Percentiles rank a stretch among this genome's conserved stretches.
These are phyloP conservation scores for Zapornia atra DNA, from an alignment of 2,113 vertebrate species.

Conservation along the genomic window DNA sequence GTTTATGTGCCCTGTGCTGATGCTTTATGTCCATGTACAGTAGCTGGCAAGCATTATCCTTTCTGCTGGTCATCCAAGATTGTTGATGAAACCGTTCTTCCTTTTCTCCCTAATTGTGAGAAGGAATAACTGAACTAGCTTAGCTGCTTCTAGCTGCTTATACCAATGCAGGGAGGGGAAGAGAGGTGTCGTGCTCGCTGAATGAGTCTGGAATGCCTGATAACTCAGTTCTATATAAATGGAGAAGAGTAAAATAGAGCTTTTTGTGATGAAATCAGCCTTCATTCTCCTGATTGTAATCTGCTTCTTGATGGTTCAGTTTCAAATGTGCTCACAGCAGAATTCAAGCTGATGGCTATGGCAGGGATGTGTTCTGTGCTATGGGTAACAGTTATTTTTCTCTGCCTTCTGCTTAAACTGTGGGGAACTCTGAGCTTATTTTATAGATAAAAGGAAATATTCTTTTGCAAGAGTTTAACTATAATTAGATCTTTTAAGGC, in stretches of 20 bases:
- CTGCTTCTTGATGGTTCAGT: not conserved
- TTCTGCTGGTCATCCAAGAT: not conserved
- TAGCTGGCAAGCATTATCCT: not conserved
- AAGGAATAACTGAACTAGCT: not conserved
- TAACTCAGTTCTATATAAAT: not conserved
- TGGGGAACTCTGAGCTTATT: not conserved
- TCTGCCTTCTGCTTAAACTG: not conserved
- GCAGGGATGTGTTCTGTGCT: not conserved
- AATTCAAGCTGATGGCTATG: not conserved
- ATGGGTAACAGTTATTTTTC: not conserved
- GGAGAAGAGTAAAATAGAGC: not conserved
- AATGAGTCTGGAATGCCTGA: not conserved
- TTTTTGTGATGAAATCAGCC: not conserved
- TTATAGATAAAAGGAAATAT: not conserved
- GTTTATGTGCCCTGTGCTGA: not conserved
- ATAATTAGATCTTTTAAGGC: no score
- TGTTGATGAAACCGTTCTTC: not conserved
- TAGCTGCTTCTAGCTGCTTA: not conserved
- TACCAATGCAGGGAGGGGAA: not conserved
- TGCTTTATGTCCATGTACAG: rapidly evolving
- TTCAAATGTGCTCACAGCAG: not conserved
- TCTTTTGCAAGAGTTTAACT: not conserved
- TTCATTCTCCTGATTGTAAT: rapidly evolving
- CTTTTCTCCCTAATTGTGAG: not conserved
- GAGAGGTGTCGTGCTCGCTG: not conserved